phyloP scores from a whole-genome alignment of 1,140 invertebrate species.

The Elymnias hypermnestra region DNA sequence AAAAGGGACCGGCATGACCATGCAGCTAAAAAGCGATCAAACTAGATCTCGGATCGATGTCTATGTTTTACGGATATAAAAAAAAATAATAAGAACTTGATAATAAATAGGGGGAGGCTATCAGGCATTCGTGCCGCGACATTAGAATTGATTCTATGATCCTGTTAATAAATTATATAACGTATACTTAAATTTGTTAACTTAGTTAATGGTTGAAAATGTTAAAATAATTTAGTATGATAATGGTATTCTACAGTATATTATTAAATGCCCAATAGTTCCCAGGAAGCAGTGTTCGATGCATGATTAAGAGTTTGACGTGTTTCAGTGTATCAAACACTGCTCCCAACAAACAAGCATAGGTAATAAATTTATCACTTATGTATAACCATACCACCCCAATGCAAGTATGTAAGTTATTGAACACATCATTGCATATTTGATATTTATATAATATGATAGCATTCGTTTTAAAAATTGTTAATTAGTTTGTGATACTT shows the following conservation, averaged over 20 bases:
- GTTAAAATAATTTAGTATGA: slow-evolving; percentile 76
- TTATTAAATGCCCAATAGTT: slow-evolving; percentile 77
- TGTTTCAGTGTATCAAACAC: slow-evolving; percentile 39
- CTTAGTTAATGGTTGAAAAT: slow-evolving; percentile 72
- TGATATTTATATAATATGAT: slow-evolving; percentile 52
- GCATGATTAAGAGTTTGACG: slow-evolving; percentile 16
- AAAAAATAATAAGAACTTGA: slow-evolving; percentile 31
- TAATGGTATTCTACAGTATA: slow-evolving; percentile 73
- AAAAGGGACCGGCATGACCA: slow-evolving; percentile 41
- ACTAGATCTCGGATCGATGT: slow-evolving; percentile 64
- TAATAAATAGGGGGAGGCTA: slow-evolving; percentile 53
- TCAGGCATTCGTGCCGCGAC: slow-evolving; percentile 74
- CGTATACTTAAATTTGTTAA: slow-evolving; percentile 67
- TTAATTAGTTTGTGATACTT: slow-evolving; percentile 66
- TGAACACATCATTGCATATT: slow-evolving; percentile 56
- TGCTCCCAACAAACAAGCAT: slow-evolving; percentile 65
- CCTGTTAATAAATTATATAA: slow-evolving; percentile 69
- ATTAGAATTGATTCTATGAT: slow-evolving; percentile 51
- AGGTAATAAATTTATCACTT: slow-evolving; percentile 68
- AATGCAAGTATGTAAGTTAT: slow-evolving; percentile 74
- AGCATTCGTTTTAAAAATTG: slow-evolving; percentile 64
- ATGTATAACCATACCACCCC: slow-evolving; percentile 74
- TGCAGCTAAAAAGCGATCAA: slow-evolving; percentile 66
- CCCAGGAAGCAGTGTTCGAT: slow-evolving; percentile 61
- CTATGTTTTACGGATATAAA: slow-evolving; percentile 53